A percentile compares a stretch with the other conserved stretches of the same genome.
Conservation (phyloP, 2,888 invertebrate genomes). For the Corbicula japonica region DNA sequence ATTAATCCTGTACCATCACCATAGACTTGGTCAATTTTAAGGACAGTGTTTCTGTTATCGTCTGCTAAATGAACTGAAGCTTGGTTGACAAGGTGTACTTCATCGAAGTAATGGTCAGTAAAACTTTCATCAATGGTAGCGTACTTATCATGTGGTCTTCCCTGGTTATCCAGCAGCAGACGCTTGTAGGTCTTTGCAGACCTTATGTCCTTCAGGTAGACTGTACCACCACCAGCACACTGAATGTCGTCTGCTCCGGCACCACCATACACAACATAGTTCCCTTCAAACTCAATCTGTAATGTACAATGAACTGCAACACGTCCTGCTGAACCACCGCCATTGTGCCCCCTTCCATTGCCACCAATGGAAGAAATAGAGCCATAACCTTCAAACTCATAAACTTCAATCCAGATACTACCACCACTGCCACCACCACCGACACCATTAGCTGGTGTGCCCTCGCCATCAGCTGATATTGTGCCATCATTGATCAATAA, state of each 20-base stretch:
- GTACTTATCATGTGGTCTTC: constrained; percentile 71
- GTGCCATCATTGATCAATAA: constrained; percentile 75
- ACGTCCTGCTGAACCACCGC: constrained; percentile 77
- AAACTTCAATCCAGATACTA: constrained; percentile 72
- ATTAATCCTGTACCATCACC: constrained; percentile 78
- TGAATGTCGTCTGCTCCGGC: constrained; percentile 49
- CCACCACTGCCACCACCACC: constrained; percentile 81
- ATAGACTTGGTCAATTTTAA: constrained; percentile 65
- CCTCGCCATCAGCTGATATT: constrained; percentile 74
- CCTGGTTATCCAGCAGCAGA: constrained; percentile 73
- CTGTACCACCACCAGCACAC: constrained; percentile 76
- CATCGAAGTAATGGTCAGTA: constrained; percentile 71
- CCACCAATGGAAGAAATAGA: constrained; percentile 73
- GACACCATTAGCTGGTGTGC: constrained; percentile 20
- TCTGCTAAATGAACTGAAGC: constrained; percentile 73
- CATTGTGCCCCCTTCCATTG: constrained; percentile 61
- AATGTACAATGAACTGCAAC: constrained; percentile 69
- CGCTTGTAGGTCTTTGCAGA: constrained; percentile 64
- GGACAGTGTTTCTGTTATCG: constrained; percentile 42
- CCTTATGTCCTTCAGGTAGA: constrained; percentile 75
- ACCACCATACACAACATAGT: constrained; percentile 70
- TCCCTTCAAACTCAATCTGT: constrained; percentile 70
- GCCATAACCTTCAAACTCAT: constrained; percentile 76
- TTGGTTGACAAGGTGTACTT: constrained; percentile 74
- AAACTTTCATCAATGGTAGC: constrained; percentile 72